Evolutionary conservation across 30 jellyfish, hydroid and myxozoan genomes (phyloP).

Genomic region (Turritopsis dohrnii): DNA sequence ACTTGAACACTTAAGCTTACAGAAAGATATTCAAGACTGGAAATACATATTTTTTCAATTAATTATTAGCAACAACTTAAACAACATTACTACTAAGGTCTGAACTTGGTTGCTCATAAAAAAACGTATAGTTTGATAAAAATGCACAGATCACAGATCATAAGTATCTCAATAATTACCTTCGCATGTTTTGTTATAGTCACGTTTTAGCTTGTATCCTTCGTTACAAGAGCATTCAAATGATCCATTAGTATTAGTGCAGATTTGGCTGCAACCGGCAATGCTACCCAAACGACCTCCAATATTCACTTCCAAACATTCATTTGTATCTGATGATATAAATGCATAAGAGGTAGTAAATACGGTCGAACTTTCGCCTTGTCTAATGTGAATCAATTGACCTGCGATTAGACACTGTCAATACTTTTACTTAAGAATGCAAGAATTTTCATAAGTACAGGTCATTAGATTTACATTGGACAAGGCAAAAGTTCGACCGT

Average conservation of each 20-base stretch:
- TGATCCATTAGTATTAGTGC: conserved; percentile 55
- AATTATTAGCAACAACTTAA: too few species aligned
- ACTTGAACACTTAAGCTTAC: too few species aligned
- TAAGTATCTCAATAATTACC: conserved; percentile 21
- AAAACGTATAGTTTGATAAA: too few species aligned
- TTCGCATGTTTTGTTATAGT: conserved; percentile 57
- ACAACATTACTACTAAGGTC: too few species aligned
- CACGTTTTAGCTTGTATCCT: conserved; percentile 41
- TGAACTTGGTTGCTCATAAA: too few species aligned
- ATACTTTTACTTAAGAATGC: too few species aligned
- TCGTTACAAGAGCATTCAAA: conserved; percentile 40
- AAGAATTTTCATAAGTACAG: too few species aligned
- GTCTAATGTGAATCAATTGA: not conserved
- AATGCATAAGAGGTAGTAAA: not conserved
- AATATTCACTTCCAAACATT: not conserved
- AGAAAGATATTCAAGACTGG: too few species aligned
- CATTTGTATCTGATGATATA: not conserved
- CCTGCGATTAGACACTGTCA: not conserved
- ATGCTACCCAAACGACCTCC: not conserved
- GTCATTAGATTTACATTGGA: too few species aligned
- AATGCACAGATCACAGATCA: too few species aligned
- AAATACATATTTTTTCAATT: too few species aligned
- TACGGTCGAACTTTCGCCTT: not conserved
- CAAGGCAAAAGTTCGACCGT: too few species aligned
- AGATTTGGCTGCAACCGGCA: conserved; percentile 46